Percentiles rank a stretch among this genome's conserved stretches.
These are phyloP conservation scores for Amphibalanus amphitrite DNA, from an alignment of 1,140 invertebrate genomes.

Conservation along the genomic window DNA sequence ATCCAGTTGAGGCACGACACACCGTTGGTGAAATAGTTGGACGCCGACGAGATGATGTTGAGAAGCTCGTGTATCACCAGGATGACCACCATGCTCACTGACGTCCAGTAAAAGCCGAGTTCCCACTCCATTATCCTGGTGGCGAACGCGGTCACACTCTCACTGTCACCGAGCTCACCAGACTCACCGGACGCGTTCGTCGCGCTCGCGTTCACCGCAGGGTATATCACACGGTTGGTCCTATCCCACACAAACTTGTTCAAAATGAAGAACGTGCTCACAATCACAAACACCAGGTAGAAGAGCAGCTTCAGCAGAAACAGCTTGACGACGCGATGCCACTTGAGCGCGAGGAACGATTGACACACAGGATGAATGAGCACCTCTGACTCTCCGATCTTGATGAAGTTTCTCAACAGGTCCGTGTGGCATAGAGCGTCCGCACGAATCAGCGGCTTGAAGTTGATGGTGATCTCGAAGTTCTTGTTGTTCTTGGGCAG, in stretches of 20 bases:
- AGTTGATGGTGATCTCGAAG: slow-evolving; percentile 17
- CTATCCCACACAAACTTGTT: slow-evolving; percentile 15
- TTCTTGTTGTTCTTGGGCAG: slow-evolving; percentile 16
- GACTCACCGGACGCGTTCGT: neutral
- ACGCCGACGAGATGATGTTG: slow-evolving; percentile 21
- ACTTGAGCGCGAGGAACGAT: slow-evolving; percentile 36
- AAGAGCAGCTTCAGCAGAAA: slow-evolving; percentile 28
- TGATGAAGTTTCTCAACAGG: slow-evolving; percentile 16
- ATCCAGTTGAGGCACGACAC: neutral
- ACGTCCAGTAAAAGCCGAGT: slow-evolving; percentile 15
- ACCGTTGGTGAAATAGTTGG: slow-evolving; percentile 46
- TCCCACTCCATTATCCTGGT: slow-evolving; percentile 13
- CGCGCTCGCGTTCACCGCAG: neutral
- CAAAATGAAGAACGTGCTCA: slow-evolving; percentile 14
- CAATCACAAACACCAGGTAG: slow-evolving; percentile 29
- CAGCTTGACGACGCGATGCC: slow-evolving; percentile 31
- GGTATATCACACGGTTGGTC: neutral
- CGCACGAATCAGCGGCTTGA: slow-evolving; percentile 14
- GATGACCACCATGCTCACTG: slow-evolving; percentile 15
- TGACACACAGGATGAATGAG: slow-evolving; percentile 35
- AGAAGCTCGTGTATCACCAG: slow-evolving; percentile 9
- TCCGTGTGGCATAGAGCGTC: slow-evolving; percentile 16
- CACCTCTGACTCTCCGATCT: slow-evolving; percentile 24
- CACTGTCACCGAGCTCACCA: slow-evolving; percentile 10
- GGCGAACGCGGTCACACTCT: slow-evolving; percentile 12